These are phyloP conservation scores for Podarcis lilfordi DNA, from an alignment of 2,797 vertebrate species.

Conservation along the genomic window DNA sequence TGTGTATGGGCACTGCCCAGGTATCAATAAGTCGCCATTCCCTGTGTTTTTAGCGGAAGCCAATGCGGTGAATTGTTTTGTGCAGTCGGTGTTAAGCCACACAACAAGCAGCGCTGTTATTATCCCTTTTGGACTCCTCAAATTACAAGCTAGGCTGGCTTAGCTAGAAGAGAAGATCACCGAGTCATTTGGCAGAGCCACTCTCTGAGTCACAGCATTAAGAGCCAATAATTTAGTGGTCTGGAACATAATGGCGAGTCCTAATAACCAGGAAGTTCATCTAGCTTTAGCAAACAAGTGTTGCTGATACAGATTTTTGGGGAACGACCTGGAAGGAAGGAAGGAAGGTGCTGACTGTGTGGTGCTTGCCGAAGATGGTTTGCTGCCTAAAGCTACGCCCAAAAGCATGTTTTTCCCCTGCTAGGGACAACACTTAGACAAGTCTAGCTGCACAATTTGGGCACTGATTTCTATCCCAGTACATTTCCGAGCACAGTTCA, in stretches of 20 bases:
- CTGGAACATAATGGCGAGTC: not conserved
- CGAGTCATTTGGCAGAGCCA: not conserved
- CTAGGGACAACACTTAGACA: not conserved
- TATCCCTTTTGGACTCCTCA: not conserved
- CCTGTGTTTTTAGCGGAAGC: not conserved
- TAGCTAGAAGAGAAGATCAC: not conserved
- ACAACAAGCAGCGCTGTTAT: not conserved
- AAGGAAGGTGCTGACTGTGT: not conserved
- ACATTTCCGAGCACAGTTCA: too few species aligned
- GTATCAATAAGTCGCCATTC: constrained; percentile 21
- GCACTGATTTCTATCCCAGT: not conserved
- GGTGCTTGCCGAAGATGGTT: not conserved
- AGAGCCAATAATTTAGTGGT: not conserved
- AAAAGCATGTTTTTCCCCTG: not conserved
- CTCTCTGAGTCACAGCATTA: not conserved
- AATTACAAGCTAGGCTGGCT: not conserved
- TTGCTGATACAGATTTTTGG: not conserved
- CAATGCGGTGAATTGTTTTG: not conserved
- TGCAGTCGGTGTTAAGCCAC: not conserved
- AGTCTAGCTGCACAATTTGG: not conserved
- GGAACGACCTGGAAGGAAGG: not conserved
- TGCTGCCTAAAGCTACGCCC: not conserved
- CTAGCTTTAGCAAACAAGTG: not conserved
- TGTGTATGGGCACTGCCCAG: not conserved
- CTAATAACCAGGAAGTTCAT: not conserved